Conservation (phyloP, 2,888 invertebrate genomes). For the Geophilus truncorum region DNA sequence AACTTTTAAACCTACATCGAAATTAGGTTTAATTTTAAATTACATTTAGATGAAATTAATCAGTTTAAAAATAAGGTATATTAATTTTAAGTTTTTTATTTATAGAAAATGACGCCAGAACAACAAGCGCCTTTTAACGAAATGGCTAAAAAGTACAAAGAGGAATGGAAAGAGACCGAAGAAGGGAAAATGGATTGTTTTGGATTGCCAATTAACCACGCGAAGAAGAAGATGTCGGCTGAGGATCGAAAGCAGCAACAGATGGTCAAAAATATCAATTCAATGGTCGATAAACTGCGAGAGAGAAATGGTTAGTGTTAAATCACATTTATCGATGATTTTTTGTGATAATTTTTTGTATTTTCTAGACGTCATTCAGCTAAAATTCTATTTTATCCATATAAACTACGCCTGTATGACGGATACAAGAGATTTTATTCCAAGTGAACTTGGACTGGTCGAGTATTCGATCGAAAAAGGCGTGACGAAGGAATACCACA, state of each 20-base stretch:
- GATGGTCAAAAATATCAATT: neutral
- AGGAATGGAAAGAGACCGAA: neutral
- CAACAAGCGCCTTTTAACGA: neutral
- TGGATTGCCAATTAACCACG: neutral
- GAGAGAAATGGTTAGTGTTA: neutral
- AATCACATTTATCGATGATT: neutral
- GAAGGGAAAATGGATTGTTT: slow-evolving; percentile 1
- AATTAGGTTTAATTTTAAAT: too few relatives aligned
- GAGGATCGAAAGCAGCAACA: neutral
- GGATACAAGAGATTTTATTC: slow-evolving; percentile 42
- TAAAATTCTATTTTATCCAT: slow-evolving; percentile 43
- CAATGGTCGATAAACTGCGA: neutral
- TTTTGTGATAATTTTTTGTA: too few relatives aligned
- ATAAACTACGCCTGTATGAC: slow-evolving; percentile 44
- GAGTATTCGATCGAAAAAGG: slow-evolving; percentile 44
- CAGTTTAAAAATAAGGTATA: neutral
- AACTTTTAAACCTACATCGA: too few relatives aligned
- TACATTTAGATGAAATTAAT: too few relatives aligned
- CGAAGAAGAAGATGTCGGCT: neutral
- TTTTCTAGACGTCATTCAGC: neutral
- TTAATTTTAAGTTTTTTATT: neutral
- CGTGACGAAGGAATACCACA: slow-evolving; percentile 42
- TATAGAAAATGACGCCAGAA: neutral
- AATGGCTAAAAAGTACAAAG: neutral
- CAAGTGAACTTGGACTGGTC: slow-evolving; percentile 44